Evolutionary conservation across 2,113 vertebrate species (phyloP), one percentile per base, ranked within the genome.

Genomic region (Antennarius striatus): DNA sequence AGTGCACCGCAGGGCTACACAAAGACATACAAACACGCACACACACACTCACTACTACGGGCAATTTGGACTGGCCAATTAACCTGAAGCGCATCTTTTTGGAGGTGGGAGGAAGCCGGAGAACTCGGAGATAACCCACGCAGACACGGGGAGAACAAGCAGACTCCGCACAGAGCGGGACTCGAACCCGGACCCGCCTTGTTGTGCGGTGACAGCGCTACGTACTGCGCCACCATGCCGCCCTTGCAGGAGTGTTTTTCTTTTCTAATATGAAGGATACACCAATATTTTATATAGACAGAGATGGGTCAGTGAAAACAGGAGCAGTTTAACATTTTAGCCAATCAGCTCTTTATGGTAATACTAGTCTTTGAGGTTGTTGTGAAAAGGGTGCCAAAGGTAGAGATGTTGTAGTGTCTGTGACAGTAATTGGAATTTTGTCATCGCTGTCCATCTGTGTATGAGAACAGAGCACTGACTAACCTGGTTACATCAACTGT

Each of bases 351-450:
- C 14, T 14, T 6, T n/a, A 43, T 36, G 4, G 3, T 3, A 36
- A 36, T 36, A 8, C 16, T n/a, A 30, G 9, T 22, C 10, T 52
- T 57, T 7, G 29, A 1, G 39, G 5, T 9, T 1, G 2, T 52
- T 55, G 36, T 71, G 57, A 66, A 57, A 53, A 11, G 58, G 36
- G 49, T 4, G 17, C 8, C 7, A 5, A 3, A 3, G 16, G 11
- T 17, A 61, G 28, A 69, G 16, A 69, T 30, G 47, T 12, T 29
- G 42, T 56, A 49, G 5, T 67, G 43, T 52, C 30, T 10, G 5
- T 15, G 8, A 12, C n/a, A 57, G 17, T 54, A n/a, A 56, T 50
- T 42, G 16, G 9, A 28, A 51, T 67, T 54, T 60, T 3, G 17
- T 40, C 13, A 71, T 30, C 40, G 28, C 22, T 15, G 28, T 36